Base-by-base conservation (phyloP, 2,888 invertebrate genomes). In the Synergus laeviventris region DNA sequence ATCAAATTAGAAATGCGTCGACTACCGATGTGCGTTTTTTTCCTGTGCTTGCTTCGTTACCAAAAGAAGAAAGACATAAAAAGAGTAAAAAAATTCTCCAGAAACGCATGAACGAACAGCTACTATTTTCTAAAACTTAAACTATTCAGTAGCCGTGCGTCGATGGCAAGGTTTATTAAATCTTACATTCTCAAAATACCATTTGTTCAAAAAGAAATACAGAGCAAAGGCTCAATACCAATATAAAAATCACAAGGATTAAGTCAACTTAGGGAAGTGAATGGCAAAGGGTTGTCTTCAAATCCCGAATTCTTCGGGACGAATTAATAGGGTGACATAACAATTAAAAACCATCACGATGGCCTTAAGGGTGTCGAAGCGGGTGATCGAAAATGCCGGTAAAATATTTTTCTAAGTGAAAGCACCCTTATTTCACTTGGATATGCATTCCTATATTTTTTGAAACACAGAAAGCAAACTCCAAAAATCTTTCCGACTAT, bases 161-260 rank as follows among this genome's bases (percentile, higher is more conserved):
- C 78, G 74, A 76, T 81, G 78, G 73, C 70, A 77, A 66, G 54
- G 77, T 66, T 76, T 24, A 18, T 59, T 59, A 54, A 80, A 76
- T 80, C 77, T 79, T 80, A 73, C 73, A 75, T 74, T 76, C 70
- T 76, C 75, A 78, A 77, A 80, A 80, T 80, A 81, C 74, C 75
- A 78, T 75, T 77, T 74, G 73, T 78, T 74, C 54, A 62, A 73
- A 81, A 75, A 56, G 70, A 60, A 56, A 64, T 76, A 18, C 59
- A 66, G 54, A 74, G 64, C 64, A 74, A 56, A 74, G 56, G 24
- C 39, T 64, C 62, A 39, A 74, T 64, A 73, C 45, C n/a, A 56
- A 14, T 45, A 74, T 66, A 74, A 39, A 74, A 74, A 64, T 62
- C 42, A 49, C 39, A 76, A 38, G 31, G 38, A 66, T 60, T 60